A percentile compares a stretch with the other conserved stretches of the same genome.
Evolutionary conservation across 2,113 vertebrate genomes (phyloP).

Genomic region (Syngnathus typhle): DNA sequence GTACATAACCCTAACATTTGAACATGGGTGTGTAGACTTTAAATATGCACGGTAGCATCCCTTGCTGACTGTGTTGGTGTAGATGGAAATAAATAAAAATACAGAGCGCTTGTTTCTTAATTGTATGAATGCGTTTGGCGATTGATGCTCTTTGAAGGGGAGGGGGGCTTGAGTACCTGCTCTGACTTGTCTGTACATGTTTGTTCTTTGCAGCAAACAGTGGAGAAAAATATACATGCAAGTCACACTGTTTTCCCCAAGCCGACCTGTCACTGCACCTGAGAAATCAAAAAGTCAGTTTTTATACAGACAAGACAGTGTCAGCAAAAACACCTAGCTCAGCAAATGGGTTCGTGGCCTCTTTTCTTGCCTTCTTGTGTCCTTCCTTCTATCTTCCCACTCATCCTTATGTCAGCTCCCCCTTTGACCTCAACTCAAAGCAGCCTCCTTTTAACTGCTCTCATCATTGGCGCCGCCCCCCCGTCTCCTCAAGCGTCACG

Average conservation of each 20-base stretch:
- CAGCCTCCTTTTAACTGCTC: conserved; percentile 21
- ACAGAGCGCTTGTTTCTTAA: too few species aligned
- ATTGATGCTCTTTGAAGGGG: too few species aligned
- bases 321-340: conserved; percentile 47
- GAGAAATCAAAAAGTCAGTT: conserved; percentile 47
- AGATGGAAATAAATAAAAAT: too few species aligned
- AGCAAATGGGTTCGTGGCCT: conserved; percentile 42
- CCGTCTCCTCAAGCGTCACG: conserved; percentile 8
- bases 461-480: conserved; percentile 1
- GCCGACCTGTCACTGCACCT: conserved; percentile 1
- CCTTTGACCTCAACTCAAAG: conserved; percentile 35
- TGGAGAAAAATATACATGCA: conserved; percentile 17
- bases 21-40: too few species aligned
- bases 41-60: too few species aligned
- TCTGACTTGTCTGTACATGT: too few species aligned
- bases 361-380: conserved; percentile 15
- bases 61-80: too few species aligned
- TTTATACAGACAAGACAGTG: conserved; percentile 48
- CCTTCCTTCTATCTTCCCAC: conserved; percentile 18
- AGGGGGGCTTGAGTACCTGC: too few species aligned
- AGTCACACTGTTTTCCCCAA: conserved; percentile 24
- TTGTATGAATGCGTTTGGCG: too few species aligned
- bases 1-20: too few species aligned
- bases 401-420: conserved; percentile 40
- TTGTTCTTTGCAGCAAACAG: background rate